Conservation (phyloP, 2,113 vertebrate genomes). For the Egretta garzetta region DNA sequence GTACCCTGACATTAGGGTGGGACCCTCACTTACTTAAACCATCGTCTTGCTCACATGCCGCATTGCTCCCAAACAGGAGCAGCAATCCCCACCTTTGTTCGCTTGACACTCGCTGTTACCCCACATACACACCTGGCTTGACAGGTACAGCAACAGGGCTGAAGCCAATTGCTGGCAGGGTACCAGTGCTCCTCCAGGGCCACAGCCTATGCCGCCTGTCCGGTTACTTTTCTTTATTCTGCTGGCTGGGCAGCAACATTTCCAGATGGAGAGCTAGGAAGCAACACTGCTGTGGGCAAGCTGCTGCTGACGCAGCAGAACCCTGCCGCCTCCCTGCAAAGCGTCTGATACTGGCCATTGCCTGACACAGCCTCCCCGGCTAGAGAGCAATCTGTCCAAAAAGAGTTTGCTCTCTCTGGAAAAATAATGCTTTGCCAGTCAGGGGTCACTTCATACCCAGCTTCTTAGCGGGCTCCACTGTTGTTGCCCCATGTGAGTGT, state of each 20-base stretch:
- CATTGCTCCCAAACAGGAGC: not conserved
- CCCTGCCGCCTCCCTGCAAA: not conserved
- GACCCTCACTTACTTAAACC: not conserved
- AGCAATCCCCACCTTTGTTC: rapidly evolving
- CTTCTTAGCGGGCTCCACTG: not conserved
- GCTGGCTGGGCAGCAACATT: not conserved
- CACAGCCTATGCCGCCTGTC: not conserved
- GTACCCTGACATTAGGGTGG: not conserved
- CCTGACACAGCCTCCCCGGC: not conserved
- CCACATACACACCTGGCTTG: not conserved
- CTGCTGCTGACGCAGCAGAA: not conserved
- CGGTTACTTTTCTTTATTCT: not conserved
- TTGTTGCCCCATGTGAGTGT: not conserved
- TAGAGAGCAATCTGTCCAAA: not conserved
- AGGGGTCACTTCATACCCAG: rapidly evolving
- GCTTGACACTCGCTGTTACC: not conserved
- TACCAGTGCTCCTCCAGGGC: not conserved
- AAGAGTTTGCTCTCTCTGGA: not conserved
- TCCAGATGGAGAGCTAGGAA: conserved; percentile 19
- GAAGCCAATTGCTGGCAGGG: not conserved
- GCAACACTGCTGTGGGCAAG: not conserved
- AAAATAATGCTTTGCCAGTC: not conserved
- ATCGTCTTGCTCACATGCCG: not conserved
- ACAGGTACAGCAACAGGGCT: not conserved
- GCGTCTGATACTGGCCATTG: not conserved